These are phyloP conservation scores for Mirounga angustirostris DNA, from an alignment of 2,113 vertebrate genomes.

Conservation along the genomic window DNA sequence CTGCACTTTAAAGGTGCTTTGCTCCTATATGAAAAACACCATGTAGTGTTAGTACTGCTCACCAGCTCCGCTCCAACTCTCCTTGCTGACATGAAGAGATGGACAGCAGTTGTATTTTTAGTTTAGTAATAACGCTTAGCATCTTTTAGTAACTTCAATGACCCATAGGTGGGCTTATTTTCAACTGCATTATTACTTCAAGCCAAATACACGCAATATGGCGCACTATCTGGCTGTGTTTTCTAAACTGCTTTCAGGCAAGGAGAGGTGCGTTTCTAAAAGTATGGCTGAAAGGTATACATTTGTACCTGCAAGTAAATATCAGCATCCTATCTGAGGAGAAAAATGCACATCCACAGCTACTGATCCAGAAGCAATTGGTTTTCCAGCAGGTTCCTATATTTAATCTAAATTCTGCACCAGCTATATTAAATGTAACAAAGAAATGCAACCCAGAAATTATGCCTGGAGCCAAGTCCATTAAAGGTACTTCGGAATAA, in stretches of 20 bases:
- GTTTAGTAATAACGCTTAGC: conserved; percentile 50
- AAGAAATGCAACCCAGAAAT: conserved; percentile 91
- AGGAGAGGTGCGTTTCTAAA: conserved; percentile 29
- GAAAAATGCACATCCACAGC: conserved; percentile 85
- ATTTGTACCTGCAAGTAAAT: conserved; percentile 65
- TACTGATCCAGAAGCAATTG: conserved; percentile 85
- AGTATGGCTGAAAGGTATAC: conserved; percentile 15
- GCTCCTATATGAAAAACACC: conserved; percentile 23
- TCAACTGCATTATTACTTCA: conserved; percentile 71
- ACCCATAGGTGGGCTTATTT: conserved; percentile 78
- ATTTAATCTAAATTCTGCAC: conserved; percentile 88
- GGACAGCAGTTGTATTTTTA: conserved; percentile 55
- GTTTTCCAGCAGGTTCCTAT: conserved; percentile 84
- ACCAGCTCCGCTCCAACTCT: conserved; percentile 22
- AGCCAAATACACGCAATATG: conserved; percentile 66
- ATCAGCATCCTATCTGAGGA: conserved; percentile 75
- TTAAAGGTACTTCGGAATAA: conserved; percentile 97
- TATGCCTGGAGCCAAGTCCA: conserved; percentile 95
- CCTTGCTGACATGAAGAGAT: conserved; percentile 56
- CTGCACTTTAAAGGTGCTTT: conserved; percentile 71
- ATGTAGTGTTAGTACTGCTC: not conserved
- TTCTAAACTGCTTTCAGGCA: conserved; percentile 70
- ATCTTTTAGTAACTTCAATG: conserved; percentile 76
- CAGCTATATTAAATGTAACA: conserved; percentile 89
- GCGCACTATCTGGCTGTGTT: conserved; percentile 70